Conservation (phyloP, 1,140 invertebrate species). For the Drosophila sproati region DNA sequence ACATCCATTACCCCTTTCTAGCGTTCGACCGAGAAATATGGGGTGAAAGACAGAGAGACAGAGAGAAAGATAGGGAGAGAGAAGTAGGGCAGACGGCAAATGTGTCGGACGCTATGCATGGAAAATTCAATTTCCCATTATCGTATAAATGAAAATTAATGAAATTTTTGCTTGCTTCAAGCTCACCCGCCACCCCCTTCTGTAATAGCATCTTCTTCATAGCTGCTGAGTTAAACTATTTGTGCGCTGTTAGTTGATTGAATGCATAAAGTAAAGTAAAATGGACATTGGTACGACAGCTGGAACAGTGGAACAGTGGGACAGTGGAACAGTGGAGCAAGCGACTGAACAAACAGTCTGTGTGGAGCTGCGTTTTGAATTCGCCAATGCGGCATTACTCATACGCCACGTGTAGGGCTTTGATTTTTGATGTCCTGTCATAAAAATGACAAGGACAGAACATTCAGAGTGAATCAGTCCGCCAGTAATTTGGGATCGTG, state of each 20-base stretch:
- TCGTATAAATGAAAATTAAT: conserved; percentile 72
- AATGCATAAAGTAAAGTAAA: conserved; percentile 49
- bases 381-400: conserved; percentile 51
- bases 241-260: conserved; percentile 55
- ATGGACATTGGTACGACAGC: background rate
- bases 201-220: conserved; percentile 26
- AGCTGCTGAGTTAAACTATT: conserved; percentile 30
- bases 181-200: background rate
- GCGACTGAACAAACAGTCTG: conserved; percentile 1
- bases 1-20: conserved; percentile 50
- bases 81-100: background rate
- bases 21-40: background rate
- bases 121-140: conserved; percentile 74
- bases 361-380: conserved; percentile 38
- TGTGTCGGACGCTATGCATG: conserved; percentile 46
- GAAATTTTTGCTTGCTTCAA: conserved; percentile 46
- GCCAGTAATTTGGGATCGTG: background rate
- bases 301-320: background rate
- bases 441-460: conserved; percentile 42
- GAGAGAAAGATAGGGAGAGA: background rate
- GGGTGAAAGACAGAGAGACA: background rate
- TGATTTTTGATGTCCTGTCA: conserved; percentile 60
- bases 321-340: background rate
- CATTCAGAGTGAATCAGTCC: background rate
- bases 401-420: conserved; percentile 60